Base-by-base conservation (phyloP, 2,113 vertebrate genomes). In the Furnarius figulus region DNA sequence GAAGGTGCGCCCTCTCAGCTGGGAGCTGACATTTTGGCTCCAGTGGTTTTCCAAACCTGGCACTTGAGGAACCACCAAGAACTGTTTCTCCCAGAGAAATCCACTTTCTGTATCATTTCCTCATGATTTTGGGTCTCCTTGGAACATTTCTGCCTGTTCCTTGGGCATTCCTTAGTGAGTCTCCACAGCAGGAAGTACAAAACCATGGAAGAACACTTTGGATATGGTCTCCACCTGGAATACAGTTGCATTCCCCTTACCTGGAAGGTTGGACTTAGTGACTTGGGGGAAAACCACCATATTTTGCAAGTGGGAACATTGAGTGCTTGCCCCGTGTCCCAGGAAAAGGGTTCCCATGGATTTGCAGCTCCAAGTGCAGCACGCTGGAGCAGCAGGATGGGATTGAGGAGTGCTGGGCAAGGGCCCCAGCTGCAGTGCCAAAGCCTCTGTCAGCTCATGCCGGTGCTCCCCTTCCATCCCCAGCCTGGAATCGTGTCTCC, bases 381-480 rank as follows among this genome's bases (percentile, higher is more conserved):
- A 0, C 12, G 2, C 25, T 4, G 46, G 46, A 37, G 33, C 46
- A 21, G 50, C 58, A 3, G 86, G 67, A 2, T 2, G 68, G 42
- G 35, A 4, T 0, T 1, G 67, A 7, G 49, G 75, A 12, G 22
- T 0, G 0, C 17, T 0, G 6, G 46, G 53, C 39, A 31, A 23
- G 53, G 56, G 47, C 65, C 61, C 14, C 10, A 3, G 1, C 14
- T 24, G 5, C 22, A 1, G 16, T 25, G 33, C 24, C 33, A 20
- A 2, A 0, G 35, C 3, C 22, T 2, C 14, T 40, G 10, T 23
- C 6, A 47, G 19, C n/a, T 1, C 0, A 0, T 2, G 2, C 50
- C 0, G 10, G 6, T 20, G 28, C 17, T n/a, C 4, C 61, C 3
- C 2, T 28, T 31, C 0, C 31, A 3, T 53, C 46, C 78, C 14